A percentile compares a stretch with the other conserved stretches of the same genome.
Evolutionary conservation across 2,113 vertebrate genomes (phyloP).

Genomic region (Romanogobio albipinnatus): DNA sequence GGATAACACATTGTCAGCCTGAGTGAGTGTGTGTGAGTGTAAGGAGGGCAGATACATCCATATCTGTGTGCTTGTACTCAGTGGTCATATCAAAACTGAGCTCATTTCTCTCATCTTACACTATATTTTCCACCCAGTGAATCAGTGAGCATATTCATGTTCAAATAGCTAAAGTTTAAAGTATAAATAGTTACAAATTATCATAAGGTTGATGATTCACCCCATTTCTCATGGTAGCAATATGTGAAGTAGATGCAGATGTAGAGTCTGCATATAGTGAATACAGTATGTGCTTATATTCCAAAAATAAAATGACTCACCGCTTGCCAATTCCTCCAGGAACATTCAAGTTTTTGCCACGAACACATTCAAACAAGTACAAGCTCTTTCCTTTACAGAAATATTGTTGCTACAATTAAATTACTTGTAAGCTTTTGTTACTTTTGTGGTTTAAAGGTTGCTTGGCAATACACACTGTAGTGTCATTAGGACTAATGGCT

Average conservation of each 20-base stretch:
- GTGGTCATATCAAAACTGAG: neutral
- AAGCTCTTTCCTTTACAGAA: neutral
- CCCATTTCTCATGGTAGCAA: neutral
- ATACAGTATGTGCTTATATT: neutral
- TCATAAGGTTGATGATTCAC: constrained; percentile 15
- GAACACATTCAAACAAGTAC: neutral
- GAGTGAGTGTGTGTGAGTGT: constrained; percentile 48
- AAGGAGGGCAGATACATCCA: constrained; percentile 30
- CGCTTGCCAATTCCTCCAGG: neutral
- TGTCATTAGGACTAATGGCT: constrained; percentile 30
- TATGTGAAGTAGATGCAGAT: constrained; percentile 9
- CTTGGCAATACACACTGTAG: constrained; percentile 5
- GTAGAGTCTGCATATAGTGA: neutral
- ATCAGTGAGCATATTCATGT: neutral
- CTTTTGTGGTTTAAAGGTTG: neutral
- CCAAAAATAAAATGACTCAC: neutral
- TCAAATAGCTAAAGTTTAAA: neutral
- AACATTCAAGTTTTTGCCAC: neutral
- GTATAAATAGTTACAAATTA: neutral
- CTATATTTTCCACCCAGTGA: constrained; percentile 1
- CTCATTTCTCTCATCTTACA: constrained; percentile 20
- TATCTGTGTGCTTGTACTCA: constrained; percentile 37
- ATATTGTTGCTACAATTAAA: neutral
- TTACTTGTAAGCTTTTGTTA: neutral
- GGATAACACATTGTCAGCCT: constrained; percentile 55